Evolutionary conservation across 2,888 invertebrate species (phyloP).

Genomic region (Agrypnus murinus): DNA sequence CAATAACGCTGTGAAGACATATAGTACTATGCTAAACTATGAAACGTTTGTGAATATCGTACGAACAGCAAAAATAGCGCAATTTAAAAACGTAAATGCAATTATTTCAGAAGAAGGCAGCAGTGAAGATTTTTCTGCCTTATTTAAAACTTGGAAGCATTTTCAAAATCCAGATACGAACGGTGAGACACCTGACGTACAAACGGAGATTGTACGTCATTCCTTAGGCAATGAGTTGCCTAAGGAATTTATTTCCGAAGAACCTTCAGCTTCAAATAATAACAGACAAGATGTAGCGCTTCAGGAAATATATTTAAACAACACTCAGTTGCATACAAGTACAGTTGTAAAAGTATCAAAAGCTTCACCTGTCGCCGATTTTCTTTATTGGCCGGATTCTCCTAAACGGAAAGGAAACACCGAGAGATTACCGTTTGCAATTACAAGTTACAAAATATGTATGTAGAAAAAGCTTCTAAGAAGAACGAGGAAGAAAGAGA

Average conservation of each 20-base stretch:
- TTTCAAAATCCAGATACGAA: too few relatives aligned
- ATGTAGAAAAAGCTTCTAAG: not conserved
- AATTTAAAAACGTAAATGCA: not conserved
- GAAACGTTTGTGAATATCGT: not conserved
- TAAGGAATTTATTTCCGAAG: too few relatives aligned
- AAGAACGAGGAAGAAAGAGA: not conserved
- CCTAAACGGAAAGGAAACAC: not conserved
- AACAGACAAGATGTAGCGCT: too few relatives aligned
- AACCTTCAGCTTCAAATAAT: too few relatives aligned
- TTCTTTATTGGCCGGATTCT: too few relatives aligned
- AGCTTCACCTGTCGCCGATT: not conserved
- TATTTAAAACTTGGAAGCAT: too few relatives aligned
- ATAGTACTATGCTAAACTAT: not conserved
- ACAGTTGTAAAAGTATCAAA: not conserved
- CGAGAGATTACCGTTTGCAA: constrained; percentile 6
- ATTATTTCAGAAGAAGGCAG: too few relatives aligned
- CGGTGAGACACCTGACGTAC: too few relatives aligned
- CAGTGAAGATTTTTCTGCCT: too few relatives aligned
- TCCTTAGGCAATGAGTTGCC: too few relatives aligned
- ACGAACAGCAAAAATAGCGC: not conserved
- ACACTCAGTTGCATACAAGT: not conserved
- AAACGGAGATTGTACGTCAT: too few relatives aligned
- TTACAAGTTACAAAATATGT: constrained; percentile 2
- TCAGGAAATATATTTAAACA: not conserved
- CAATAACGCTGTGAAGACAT: too few relatives aligned